These are phyloP conservation scores for Syngnathoides biaculeatus DNA, from an alignment of 2,113 vertebrate genomes.

Conservation along the genomic window DNA sequence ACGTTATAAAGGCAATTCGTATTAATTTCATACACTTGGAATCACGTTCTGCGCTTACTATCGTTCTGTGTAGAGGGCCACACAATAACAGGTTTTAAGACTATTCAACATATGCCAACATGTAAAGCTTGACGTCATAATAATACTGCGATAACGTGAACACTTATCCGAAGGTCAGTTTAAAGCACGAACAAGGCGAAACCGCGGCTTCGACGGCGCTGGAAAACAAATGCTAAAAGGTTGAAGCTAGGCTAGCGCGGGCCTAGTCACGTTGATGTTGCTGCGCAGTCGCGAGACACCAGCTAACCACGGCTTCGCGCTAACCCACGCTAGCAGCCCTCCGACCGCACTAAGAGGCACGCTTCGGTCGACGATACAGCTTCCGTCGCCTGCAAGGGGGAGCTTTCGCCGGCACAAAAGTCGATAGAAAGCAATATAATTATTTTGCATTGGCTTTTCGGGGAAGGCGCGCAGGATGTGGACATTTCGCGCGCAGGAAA, in stretches of 20 bases:
- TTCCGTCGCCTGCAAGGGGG: neutral
- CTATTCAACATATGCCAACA: neutral
- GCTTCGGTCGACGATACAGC: slow-evolving; percentile 53
- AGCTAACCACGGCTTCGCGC: slow-evolving; percentile 18
- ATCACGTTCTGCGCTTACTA: neutral
- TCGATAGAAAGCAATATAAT: fast-evolving
- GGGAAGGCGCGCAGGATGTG: slow-evolving; percentile 5
- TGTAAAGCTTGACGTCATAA: slow-evolving; percentile 8
- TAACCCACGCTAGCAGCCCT: slow-evolving; percentile 51
- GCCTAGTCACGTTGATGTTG: slow-evolving; percentile 67
- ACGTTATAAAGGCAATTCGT: neutral
- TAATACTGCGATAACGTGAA: neutral
- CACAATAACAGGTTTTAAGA: slow-evolving; percentile 9
- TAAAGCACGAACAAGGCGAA: neutral
- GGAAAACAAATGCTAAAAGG: slow-evolving; percentile 39
- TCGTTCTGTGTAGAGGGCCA: neutral
- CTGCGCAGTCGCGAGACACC: slow-evolving; percentile 57
- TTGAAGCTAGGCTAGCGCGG: slow-evolving; percentile 45
- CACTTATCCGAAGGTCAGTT: neutral
- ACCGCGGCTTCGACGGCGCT: too few species aligned
- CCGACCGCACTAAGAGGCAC: slow-evolving; percentile 37
- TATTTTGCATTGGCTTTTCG: neutral
- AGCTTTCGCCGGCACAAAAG: fast-evolving
- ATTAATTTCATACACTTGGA: neutral
- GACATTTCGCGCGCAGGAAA: slow-evolving; percentile 61